phyloP scores from a whole-genome alignment of 2,113 vertebrate species.

The Phaethon lepturus region DNA sequence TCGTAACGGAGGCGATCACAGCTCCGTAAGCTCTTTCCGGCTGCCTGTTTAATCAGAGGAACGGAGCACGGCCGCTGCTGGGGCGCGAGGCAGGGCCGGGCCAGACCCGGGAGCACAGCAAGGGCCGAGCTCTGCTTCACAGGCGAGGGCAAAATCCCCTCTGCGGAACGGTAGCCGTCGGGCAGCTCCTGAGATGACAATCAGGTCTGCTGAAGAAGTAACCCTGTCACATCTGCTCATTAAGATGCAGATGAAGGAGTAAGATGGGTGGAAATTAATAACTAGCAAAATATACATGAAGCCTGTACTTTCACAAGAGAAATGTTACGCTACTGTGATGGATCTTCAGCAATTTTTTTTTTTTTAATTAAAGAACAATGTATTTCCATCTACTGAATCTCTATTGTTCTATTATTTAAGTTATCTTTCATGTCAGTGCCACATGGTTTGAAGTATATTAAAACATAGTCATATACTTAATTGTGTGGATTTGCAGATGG shows the following conservation, averaged over 20 bases:
- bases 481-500: constrained; percentile 63
- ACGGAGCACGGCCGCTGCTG: not conserved
- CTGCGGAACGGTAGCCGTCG: not conserved
- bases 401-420: constrained; percentile 56
- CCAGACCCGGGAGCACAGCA: not conserved
- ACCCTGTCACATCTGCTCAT: constrained; percentile 28
- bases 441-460: constrained; percentile 54
- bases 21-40: constrained; percentile 54
- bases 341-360: constrained; percentile 34
- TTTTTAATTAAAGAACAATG: constrained; percentile 59
- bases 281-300: constrained; percentile 35
- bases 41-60: constrained; percentile 70
- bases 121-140: not conserved
- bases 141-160: not conserved
- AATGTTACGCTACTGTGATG: not conserved
- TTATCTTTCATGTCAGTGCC: constrained; percentile 62
- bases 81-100: not conserved
- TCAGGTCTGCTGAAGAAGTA: not conserved
- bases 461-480: constrained; percentile 63
- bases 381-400: constrained; percentile 40
- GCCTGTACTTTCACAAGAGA: constrained; percentile 30
- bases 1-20: constrained; percentile 81
- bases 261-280: constrained; percentile 50
- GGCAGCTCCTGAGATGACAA: not conserved
- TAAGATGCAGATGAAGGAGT: constrained; percentile 25